A percentile compares a stretch with the other conserved stretches of the same genome.
phyloP scores from a whole-genome alignment of 2,888 invertebrate species.

The Noctua comes region DNA sequence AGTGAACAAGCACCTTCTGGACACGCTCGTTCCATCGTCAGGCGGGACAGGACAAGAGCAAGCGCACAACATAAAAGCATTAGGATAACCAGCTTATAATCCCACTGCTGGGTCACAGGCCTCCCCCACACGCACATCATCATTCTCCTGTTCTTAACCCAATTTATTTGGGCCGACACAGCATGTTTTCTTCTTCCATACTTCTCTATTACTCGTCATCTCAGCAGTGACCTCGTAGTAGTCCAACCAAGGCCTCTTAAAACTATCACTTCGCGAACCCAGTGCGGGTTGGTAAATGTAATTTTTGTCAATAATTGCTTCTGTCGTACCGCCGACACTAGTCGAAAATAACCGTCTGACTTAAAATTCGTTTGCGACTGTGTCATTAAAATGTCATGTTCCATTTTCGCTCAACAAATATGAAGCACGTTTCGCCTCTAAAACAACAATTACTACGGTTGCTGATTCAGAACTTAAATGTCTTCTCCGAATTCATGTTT shows the following conservation, averaged over 20 bases:
- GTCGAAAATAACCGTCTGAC: slow-evolving; percentile 11
- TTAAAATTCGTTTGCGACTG: neutral
- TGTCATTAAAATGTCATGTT: slow-evolving; percentile 24
- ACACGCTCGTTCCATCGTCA: neutral
- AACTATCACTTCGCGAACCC: neutral
- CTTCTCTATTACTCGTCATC: neutral
- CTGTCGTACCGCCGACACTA: neutral
- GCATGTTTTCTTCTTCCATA: neutral
- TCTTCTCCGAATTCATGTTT: slow-evolving; percentile 17
- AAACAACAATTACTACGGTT: slow-evolving; percentile 8
- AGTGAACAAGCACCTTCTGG: neutral
- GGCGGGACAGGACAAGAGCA: no score
- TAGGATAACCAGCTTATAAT: neutral
- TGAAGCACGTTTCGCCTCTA: slow-evolving; percentile 12
- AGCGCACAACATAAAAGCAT: neutral
- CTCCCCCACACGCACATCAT: neutral
- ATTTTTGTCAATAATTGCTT: neutral
- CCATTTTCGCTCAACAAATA: slow-evolving; percentile 2
- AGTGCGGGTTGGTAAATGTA: neutral
- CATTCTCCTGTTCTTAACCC: neutral
- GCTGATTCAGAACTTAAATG: slow-evolving; percentile 28
- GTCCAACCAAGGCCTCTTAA: neutral
- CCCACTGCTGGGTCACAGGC: neutral
- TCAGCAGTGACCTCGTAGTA: neutral
- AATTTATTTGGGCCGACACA: no score